Conservation (phyloP, 2,888 invertebrate genomes). For the Nezara viridula region DNA sequence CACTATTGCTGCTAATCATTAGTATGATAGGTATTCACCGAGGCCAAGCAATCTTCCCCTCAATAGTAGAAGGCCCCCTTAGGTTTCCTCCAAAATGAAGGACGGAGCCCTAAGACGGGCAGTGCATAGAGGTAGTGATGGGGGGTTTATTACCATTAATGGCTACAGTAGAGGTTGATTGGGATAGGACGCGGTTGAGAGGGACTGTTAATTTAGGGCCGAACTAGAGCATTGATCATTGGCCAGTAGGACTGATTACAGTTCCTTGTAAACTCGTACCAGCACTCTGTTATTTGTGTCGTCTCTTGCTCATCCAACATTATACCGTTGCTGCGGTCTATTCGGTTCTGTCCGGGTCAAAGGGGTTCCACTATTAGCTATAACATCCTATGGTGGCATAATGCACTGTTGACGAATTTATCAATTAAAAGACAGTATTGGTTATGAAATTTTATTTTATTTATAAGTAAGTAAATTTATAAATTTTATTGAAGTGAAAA, state of each 20-base stretch:
- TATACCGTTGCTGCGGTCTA: neutral
- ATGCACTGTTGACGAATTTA: neutral
- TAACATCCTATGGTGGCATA: neutral
- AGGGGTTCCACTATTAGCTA: too few relatives aligned
- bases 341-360: neutral
- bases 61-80: neutral
- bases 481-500: too few relatives aligned
- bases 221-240: neutral
- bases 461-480: too few relatives aligned
- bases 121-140: neutral
- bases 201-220: neutral
- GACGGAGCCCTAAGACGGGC: neutral
- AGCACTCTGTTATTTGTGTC: neutral
- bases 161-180: neutral
- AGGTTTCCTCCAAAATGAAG: neutral
- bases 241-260: neutral
- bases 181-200: neutral
- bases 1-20: too few relatives aligned
- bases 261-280: neutral
- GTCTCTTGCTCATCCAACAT: neutral
- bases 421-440: too few relatives aligned
- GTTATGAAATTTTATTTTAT: too few relatives aligned
- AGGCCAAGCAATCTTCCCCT: neutral
- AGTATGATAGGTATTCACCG: too few relatives aligned
- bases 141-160: neutral